A percentile compares a stretch with the other conserved stretches of the same genome.
Evolutionary conservation across 1,140 invertebrate species (phyloP).

Genomic region (Drosophila bipectinata): DNA sequence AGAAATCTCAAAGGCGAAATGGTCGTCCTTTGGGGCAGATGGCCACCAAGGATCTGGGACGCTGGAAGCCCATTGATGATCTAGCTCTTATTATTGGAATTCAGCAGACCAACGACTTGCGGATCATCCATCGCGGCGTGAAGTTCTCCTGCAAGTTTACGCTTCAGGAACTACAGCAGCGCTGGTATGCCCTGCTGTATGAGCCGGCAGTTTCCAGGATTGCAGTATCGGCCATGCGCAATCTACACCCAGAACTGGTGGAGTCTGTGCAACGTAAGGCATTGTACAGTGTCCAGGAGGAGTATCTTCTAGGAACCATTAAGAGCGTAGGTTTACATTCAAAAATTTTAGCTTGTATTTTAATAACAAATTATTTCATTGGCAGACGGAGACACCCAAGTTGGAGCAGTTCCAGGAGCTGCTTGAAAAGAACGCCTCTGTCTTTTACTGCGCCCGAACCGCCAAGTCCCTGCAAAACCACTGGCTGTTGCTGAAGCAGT

Average conservation of each 20-base stretch:
- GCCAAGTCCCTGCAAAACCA: slow-evolving; percentile 93
- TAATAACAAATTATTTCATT: neutral
- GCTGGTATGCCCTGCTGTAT: slow-evolving; percentile 98
- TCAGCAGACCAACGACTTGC: slow-evolving; percentile 95
- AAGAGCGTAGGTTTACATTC: slow-evolving; percentile 88
- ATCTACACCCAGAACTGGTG: slow-evolving; percentile 96
- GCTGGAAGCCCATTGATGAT: slow-evolving; percentile 99
- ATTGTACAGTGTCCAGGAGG: slow-evolving; percentile 95
- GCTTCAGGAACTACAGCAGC: slow-evolving; percentile 95
- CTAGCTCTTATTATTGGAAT: slow-evolving; percentile 96
- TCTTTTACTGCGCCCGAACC: slow-evolving; percentile 95
- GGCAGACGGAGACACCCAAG: slow-evolving; percentile 85
- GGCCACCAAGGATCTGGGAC: slow-evolving; percentile 93
- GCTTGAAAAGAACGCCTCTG: slow-evolving; percentile 92
- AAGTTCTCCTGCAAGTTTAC: slow-evolving; percentile 99
- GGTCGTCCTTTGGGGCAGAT: slow-evolving; percentile 87
- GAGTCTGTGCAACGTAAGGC: slow-evolving; percentile 94
- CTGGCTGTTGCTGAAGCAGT: slow-evolving; percentile 97
- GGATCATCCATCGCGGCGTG: slow-evolving; percentile 94
- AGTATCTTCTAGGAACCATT: slow-evolving; percentile 92
- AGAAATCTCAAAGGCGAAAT: slow-evolving; percentile 85
- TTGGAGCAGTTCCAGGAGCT: slow-evolving; percentile 93
- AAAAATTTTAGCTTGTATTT: neutral
- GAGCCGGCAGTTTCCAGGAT: slow-evolving; percentile 94
- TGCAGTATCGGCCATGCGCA: slow-evolving; percentile 95